Percentiles rank a stretch among this genome's conserved stretches.
phyloP scores from a whole-genome alignment of 1,140 invertebrate species.

The Halictus rubicundus region DNA sequence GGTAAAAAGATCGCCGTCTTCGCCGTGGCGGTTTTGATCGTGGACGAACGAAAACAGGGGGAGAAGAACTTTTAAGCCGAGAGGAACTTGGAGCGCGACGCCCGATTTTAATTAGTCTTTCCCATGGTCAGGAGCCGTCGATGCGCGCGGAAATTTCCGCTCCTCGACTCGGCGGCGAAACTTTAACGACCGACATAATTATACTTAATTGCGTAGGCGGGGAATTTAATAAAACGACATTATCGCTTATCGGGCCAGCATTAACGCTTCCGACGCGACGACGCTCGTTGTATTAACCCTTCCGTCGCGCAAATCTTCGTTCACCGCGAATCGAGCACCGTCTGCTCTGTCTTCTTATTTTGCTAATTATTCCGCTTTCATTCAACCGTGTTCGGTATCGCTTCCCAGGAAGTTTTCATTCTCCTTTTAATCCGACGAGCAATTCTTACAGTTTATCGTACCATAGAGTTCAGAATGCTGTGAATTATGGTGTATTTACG shows the following conservation, averaged over 20 bases:
- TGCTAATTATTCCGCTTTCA: too few relatives aligned
- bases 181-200: constrained; percentile 58
- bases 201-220: constrained; percentile 52
- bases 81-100: constrained; percentile 35
- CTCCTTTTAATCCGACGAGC: too few relatives aligned
- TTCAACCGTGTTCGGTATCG: too few relatives aligned
- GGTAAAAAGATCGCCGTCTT: too few relatives aligned
- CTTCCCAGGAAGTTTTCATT: too few relatives aligned
- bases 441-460: too few relatives aligned
- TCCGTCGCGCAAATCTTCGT: too few relatives aligned
- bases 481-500: too few relatives aligned
- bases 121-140: constrained; percentile 24
- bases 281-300: neutral
- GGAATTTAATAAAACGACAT: constrained; percentile 58
- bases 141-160: constrained; percentile 45
- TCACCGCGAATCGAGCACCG: too few relatives aligned
- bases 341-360: too few relatives aligned
- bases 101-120: constrained; percentile 60
- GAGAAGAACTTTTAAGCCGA: constrained; percentile 16
- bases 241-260: constrained; percentile 34
- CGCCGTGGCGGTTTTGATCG: too few relatives aligned
- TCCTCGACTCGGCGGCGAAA: constrained; percentile 49
- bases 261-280: neutral
- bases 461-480: too few relatives aligned
- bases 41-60: constrained; percentile 4